Evolutionary conservation across 1,140 invertebrate genomes (phyloP), one percentile per base, ranked within the genome.

Genomic region (Hycleus phaleratus): DNA sequence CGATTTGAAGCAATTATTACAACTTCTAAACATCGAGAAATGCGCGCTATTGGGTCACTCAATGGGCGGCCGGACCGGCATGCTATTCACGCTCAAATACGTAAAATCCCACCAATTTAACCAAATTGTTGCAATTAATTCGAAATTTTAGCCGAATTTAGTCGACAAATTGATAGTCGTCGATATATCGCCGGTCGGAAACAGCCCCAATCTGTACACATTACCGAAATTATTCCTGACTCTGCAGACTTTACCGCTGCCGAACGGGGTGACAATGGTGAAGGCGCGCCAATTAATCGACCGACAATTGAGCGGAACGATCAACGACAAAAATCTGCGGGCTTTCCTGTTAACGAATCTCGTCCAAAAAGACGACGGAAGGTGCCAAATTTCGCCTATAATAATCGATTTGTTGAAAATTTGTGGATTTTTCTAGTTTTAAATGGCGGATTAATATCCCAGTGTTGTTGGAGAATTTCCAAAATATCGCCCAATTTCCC

Each of bases 51-150:
- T 96, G 56, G 93, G 92, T 0, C 91, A 95, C 64, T 91, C 90
- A 59, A 93, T 95, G 87, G 92, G 92, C n/a, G 93, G 91, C 7
- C 82, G 88, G 47, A 77, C 86, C 1, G 83, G 85, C 44, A 95
- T 95, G 90, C 77, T 77, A 26, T 75, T 86, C n/a, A 85, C 91
- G 26, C 71, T 94, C 6, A 78, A 74, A 64, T 78, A 86, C 75
- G 78, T 79, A 69, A 71, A 73, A 63, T 50, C 1, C 10, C 3
- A 7, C 4, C 3, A 42, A 42, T 50, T 7, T 6, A 11, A 7
- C 40, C 3, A 5, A 11, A 4, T n/a, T 42, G 9, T 10, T 42
- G n/a, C 6, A 12, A 25, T 46, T 6, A 26, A 47, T 49, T 3
- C 1, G 3, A 75, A 93, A 47, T 77, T 80, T 71, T 73, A 90